Evolutionary conservation across 2,797 vertebrate genomes (phyloP).

Genomic region (Manis pentadactyla): DNA sequence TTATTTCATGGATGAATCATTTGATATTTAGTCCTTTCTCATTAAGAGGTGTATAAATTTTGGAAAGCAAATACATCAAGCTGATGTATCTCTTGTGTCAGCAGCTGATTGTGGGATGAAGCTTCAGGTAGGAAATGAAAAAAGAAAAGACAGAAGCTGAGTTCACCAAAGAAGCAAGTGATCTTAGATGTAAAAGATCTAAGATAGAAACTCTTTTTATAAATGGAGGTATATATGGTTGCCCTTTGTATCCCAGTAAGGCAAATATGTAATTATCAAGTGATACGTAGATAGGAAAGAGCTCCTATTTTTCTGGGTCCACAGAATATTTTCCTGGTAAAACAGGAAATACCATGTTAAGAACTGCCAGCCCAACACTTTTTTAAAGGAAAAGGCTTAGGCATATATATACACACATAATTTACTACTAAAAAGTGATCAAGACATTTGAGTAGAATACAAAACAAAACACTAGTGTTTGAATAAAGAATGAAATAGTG

Average conservation of each 20-base stretch:
- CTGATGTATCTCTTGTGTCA: neutral
- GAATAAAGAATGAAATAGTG: neutral
- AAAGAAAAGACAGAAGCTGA: neutral
- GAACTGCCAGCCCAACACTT: neutral
- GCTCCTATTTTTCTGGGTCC: neutral
- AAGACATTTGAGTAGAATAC: neutral
- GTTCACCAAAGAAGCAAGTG: neutral
- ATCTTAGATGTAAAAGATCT: slow-evolving; percentile 15
- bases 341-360: neutral
- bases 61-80: neutral
- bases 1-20: neutral
- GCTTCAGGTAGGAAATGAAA: neutral
- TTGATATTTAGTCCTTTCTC: neutral
- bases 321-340: neutral
- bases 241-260: neutral
- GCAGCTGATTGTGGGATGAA: neutral
- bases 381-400: neutral
- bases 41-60: neutral
- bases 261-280: neutral
- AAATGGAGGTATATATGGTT: neutral
- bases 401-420: too few relatives aligned
- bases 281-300: neutral
- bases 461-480: neutral
- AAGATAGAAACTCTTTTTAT: neutral
- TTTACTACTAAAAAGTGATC: neutral